These are phyloP conservation scores for Calyptomena viridis DNA, from an alignment of 2,113 vertebrate genomes.

Conservation along the genomic window DNA sequence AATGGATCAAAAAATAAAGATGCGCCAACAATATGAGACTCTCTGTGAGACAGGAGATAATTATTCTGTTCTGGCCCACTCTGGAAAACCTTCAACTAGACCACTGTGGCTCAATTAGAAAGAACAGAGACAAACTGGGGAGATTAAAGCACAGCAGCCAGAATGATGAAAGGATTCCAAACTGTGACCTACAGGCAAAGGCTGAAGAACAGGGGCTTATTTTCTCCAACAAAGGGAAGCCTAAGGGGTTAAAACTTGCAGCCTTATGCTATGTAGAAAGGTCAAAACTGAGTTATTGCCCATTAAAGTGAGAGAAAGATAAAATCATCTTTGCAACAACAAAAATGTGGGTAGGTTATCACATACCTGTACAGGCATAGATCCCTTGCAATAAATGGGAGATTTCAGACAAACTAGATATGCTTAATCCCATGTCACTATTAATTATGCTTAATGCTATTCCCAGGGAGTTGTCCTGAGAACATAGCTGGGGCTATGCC, in stretches of 20 bases:
- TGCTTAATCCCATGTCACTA: neutral
- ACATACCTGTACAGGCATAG: accelerated
- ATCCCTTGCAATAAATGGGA: neutral
- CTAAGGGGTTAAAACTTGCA: neutral
- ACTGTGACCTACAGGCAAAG: neutral
- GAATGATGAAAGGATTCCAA: neutral
- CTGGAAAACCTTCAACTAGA: neutral
- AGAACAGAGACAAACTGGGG: neutral
- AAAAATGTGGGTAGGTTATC: neutral
- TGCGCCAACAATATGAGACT: neutral
- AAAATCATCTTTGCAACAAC: neutral
- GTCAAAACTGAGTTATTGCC: neutral
- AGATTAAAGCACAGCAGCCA: neutral
- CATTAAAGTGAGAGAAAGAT: neutral
- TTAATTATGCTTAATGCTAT: neutral
- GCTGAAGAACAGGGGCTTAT: neutral
- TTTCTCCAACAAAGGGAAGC: neutral
- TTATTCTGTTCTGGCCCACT: neutral
- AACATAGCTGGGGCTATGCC: neutral
- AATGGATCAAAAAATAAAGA: slow-evolving; percentile 8
- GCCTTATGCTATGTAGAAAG: neutral
- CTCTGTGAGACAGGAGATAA: neutral
- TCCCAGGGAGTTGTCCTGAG: neutral
- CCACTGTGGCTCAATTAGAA: neutral
- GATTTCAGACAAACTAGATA: neutral